Conservation (phyloP, 1,140 invertebrate genomes). For the Paracyclopina nana region DNA sequence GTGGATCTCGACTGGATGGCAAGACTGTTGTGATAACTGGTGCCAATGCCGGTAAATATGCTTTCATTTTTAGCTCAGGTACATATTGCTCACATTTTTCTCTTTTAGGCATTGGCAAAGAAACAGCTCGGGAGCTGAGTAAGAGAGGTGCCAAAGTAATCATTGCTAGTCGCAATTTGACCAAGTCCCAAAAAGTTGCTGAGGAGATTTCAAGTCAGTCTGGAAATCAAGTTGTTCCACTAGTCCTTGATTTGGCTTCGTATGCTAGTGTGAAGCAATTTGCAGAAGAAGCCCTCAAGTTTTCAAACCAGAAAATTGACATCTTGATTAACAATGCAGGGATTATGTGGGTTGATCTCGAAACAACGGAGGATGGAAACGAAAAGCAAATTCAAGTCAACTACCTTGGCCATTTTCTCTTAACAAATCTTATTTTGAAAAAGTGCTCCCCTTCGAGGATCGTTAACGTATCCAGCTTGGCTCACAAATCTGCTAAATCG, state of each 20-base stretch:
- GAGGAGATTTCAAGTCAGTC: conserved; percentile 25
- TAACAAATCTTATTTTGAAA: conserved; percentile 31
- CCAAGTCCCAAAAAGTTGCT: conserved; percentile 27
- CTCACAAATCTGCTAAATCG: conserved; percentile 39
- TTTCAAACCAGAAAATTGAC: conserved; percentile 36
- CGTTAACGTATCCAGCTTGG: conserved; percentile 59
- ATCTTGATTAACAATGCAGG: conserved; percentile 62
- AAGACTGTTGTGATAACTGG: conserved; percentile 81
- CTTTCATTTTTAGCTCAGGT: too few relatives aligned
- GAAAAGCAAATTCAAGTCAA: conserved; percentile 32
- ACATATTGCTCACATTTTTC: too few relatives aligned
- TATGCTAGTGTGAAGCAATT: conserved; percentile 48
- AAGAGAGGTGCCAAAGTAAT: conserved; percentile 31
- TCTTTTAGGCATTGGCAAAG: conserved; percentile 41
- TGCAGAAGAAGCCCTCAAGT: conserved; percentile 38
- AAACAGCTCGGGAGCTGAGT: conserved; percentile 34
- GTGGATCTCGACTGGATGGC: conserved; percentile 37
- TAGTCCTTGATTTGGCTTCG: conserved; percentile 45
- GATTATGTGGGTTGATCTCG: conserved; percentile 45
- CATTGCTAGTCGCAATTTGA: conserved; percentile 32
- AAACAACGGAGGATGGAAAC: conserved; percentile 28
- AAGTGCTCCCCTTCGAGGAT: conserved; percentile 48
- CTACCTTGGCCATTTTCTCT: conserved; percentile 30
- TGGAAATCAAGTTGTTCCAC: conserved; percentile 30
- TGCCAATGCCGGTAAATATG: conserved; percentile 45